phyloP scores from a whole-genome alignment of 2,797 vertebrate genomes.

The Gadopsis bispinosus region DNA sequence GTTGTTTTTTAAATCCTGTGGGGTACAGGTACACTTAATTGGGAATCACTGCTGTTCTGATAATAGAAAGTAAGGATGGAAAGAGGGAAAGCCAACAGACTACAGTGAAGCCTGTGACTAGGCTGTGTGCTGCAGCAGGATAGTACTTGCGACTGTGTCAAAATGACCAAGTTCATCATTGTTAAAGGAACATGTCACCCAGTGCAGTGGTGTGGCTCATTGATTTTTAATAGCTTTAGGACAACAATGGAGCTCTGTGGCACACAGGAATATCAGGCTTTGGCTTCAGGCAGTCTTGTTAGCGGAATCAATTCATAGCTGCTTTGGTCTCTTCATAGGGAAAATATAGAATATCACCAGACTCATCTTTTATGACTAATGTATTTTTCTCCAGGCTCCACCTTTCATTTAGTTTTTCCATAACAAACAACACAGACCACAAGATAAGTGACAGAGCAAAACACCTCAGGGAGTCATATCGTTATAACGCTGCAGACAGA shows the following conservation, averaged over 20 bases:
- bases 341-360: background rate
- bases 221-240: slow-evolving; percentile 1
- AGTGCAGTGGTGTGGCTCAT: background rate
- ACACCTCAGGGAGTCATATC: slow-evolving; percentile 18
- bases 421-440: slow-evolving; percentile 1
- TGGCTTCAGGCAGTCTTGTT: background rate
- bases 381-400: background rate
- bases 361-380: background rate
- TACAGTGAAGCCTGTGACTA: too few species aligned
- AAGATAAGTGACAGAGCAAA: slow-evolving; percentile 8
- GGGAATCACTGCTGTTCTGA: background rate
- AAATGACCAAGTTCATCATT: background rate
- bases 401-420: background rate
- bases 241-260: background rate
- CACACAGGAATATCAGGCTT: background rate
- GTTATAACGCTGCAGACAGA: slow-evolving; percentile 19
- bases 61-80: too few species aligned
- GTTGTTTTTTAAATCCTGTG: background rate
- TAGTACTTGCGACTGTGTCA: background rate
- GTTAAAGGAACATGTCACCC: background rate
- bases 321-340: background rate
- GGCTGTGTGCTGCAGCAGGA: background rate
- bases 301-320: background rate
- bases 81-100: too few species aligned
- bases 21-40: background rate